Evolutionary conservation across 2,888 invertebrate species (phyloP), one percentile per base, ranked within the genome.

Genomic region (Darwinula stevensoni): DNA sequence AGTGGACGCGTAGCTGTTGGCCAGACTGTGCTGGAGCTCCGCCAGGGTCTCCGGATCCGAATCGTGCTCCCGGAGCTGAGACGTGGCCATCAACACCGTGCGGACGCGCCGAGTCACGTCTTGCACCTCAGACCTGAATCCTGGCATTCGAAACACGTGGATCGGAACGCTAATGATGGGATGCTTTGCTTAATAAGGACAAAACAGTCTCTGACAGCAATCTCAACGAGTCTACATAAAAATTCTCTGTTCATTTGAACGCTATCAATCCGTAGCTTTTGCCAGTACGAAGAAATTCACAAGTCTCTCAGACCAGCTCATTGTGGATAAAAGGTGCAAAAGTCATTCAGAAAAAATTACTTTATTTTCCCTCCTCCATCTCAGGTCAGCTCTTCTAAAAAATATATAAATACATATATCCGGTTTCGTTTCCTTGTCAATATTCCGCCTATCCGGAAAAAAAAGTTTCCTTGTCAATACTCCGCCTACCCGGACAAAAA

Each of bases 31-130:
- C 49, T 86, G 84, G 36, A 88, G 54, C 51, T 86, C 86, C 0
- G 82, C 67, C 38, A 84, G 51, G 56, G 82, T 73, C 46, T 88
- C 82, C 4, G 84, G 78, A 49, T 94, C 86, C 56, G 80, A 59
- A 51, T 78, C 63, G 51, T 86, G 66, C 45, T 86, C 63, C 39
- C 75, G 68, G 63, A 91, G 72, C 41, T 86, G 75, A 1, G 80
- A 74, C 0, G 91, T 78, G 2, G 91, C 88, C 58, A 84, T 80
- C 17, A 91, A 62, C 1, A 94, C 88, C 0, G 88, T 88, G 36
- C 86, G 64, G 16, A 91, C 78, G 28, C 88, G 65, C 37, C 78
- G 72, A 37, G 86, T 84, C 35, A 91, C 56, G 50, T 91, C 88
- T 45, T 84, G 78, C 2, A 86, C 86, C 55, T 86, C 84, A 15